Base-by-base conservation (phyloP, 2,797 vertebrate species). In the Arctocebus calabarensis region DNA sequence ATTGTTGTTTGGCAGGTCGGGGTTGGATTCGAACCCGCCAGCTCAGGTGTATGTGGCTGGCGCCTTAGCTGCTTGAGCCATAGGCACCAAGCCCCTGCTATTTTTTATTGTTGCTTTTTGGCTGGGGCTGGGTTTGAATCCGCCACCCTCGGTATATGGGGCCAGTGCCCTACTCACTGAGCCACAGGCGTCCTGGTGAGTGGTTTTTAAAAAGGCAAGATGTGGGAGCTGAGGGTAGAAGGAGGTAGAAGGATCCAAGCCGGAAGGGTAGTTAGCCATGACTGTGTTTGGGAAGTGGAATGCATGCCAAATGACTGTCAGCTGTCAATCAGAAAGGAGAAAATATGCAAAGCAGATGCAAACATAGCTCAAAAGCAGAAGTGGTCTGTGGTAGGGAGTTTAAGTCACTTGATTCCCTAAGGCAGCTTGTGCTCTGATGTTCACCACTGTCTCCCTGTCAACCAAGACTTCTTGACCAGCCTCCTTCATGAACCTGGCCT, bases 321-420 rank as follows among this genome's bases (percentile, higher is more conserved):
- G 14, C 82, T 52, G 5, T 27, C 77, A 57, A 3, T n/a, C 48
- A 62, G 79, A 84, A 81, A 57, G 22, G 62, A 32, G 66, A 8
- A 2, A 25, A 19, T 57, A 94, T 94, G 88, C 79, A 96, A 96
- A 97, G n/a, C 55, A 97, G 43, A 92, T 84, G 86, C 40, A 95
- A 84, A 96, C 68, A 0, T 0, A 0, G 16, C 55, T 84, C 16
- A 17, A 75, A 95, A 92, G 93, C 52, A 32, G 96, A 95, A 96
- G 93, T 73, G 62, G 66, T 11, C 17, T 20, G 25, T 0, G 70
- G 81, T 7, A 19, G 37, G 55, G 40, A n/a, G n/a, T 13, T n/a
- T 37, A 66, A 71, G 43, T 61, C 37, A 14, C 62, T 16, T 16
- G 8, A 16, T 32, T 61, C 52, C 1, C 23, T n/a, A 48, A 37